Percentiles rank a stretch among this genome's conserved stretches.
These are phyloP conservation scores for Athripsodes cinereus DNA, from an alignment of 2,888 invertebrate species.

Conservation along the genomic window DNA sequence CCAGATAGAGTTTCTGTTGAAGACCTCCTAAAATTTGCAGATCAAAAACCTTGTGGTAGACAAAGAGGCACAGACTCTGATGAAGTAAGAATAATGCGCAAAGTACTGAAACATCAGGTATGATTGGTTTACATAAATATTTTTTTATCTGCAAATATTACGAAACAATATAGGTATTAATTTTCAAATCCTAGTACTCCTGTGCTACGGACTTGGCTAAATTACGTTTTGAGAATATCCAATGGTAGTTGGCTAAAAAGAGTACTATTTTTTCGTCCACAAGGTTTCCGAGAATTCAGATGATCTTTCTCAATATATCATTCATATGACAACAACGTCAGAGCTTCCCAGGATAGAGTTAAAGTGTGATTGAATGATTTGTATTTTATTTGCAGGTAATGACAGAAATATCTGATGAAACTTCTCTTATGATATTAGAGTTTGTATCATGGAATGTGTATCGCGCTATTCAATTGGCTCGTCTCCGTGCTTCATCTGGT, in stretches of 20 bases:
- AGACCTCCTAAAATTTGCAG: constrained; percentile 82
- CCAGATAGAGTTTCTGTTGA: constrained; percentile 84
- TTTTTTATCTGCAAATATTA: no score
- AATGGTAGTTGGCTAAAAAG: no score
- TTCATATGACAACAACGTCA: no score
- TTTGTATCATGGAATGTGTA: constrained; percentile 85
- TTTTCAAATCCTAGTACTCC: no score
- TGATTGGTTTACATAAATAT: no score
- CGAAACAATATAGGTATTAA: no score
- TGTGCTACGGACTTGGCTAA: no score
- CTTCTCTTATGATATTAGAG: constrained; percentile 75
- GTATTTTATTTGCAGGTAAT: constrained; percentile 43
- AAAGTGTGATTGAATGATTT: no score
- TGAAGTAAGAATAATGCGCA: constrained; percentile 87
- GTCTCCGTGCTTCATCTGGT: constrained; percentile 45
- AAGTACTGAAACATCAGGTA: constrained; percentile 73
- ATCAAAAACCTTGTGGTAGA: constrained; percentile 73
- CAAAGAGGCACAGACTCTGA: constrained; percentile 84
- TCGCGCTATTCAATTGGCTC: constrained; percentile 76
- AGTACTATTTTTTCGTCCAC: no score
- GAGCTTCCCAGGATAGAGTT: no score
- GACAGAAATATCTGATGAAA: constrained; percentile 63
- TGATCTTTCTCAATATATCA: neutral
- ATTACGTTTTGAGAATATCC: no score
- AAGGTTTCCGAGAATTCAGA: no score